phyloP scores from a whole-genome alignment of 2,113 vertebrate genomes.

The Pavo muticus region DNA sequence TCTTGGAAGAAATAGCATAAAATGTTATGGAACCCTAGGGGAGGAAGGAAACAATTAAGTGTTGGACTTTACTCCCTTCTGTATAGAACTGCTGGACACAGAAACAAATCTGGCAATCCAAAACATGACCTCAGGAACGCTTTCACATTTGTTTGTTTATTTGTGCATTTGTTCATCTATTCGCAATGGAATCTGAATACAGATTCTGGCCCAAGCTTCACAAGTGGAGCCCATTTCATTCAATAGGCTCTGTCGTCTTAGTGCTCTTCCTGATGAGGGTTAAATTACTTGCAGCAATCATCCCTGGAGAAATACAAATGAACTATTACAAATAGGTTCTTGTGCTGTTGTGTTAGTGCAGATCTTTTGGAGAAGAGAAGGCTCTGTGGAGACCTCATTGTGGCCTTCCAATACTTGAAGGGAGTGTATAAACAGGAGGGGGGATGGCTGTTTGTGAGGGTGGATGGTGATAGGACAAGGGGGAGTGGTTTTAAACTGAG shows the following conservation, averaged over 20 bases:
- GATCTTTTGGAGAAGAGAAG: no score
- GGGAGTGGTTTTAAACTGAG: no score
- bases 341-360: accelerated
- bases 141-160: background rate
- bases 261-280: background rate
- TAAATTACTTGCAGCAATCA: background rate
- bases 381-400: no score
- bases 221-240: background rate
- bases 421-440: no score
- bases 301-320: background rate
- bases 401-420: no score
- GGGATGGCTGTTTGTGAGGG: no score
- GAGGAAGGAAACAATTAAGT: background rate
- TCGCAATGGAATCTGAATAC: background rate
- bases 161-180: background rate
- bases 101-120: background rate
- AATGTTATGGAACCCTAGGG: background rate
- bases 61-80: background rate
- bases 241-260: background rate
- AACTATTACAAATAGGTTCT: accelerated
- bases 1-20: background rate
- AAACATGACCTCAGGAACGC: background rate
- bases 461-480: no score
- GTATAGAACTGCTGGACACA: background rate
- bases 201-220: background rate